These are phyloP conservation scores for Rhagonycha lutea DNA, from an alignment of 2,888 invertebrate genomes.

Conservation along the genomic window DNA sequence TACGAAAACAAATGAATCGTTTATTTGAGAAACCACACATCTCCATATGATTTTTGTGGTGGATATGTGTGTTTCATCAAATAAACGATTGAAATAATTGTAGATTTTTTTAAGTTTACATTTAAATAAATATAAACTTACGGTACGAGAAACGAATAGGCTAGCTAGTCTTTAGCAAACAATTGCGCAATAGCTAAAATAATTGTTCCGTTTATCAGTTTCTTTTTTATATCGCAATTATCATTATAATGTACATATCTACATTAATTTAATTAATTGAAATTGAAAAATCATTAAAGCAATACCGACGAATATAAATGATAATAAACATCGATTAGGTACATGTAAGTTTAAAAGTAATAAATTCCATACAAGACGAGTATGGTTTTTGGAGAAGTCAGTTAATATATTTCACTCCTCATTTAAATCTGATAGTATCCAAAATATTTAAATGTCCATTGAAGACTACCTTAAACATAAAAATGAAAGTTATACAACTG, in stretches of 20 bases:
- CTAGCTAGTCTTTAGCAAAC: not conserved
- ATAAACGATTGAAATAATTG: no score
- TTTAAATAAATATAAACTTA: no score
- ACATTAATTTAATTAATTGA: not conserved
- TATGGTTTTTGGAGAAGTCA: not conserved
- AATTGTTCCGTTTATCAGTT: not conserved
- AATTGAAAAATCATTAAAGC: not conserved
- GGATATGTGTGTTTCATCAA: no score
- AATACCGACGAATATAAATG: not conserved
- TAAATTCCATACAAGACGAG: not conserved
- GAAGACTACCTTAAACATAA: not conserved
- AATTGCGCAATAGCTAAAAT: not conserved
- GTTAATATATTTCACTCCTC: not conserved
- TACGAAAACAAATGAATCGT: no score
- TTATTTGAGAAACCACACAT: no score
- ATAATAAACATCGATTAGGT: not conserved
- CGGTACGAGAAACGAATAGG: not conserved
- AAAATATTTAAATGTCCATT: not conserved
- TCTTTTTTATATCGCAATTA: not conserved
- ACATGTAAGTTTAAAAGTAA: not conserved
- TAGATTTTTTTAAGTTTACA: no score
- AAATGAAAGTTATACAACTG: not conserved
- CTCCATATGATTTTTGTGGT: no score
- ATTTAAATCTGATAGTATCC: not conserved
- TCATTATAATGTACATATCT: no score